Conservation (phyloP, 1,140 invertebrate genomes). For the Proctacanthus coquilletti region DNA sequence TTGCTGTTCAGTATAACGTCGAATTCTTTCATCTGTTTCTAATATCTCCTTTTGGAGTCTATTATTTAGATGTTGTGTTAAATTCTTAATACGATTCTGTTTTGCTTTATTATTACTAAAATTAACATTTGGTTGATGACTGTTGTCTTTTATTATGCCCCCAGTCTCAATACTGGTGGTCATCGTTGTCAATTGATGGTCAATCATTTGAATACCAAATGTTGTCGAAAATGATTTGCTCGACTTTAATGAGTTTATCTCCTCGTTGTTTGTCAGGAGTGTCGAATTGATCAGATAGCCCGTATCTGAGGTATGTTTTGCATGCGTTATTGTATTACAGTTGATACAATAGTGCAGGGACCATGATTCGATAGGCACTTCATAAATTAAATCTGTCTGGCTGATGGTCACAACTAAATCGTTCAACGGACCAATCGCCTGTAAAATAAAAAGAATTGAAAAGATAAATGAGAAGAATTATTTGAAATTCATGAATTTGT, state of each 20-base stretch:
- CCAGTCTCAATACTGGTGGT: not conserved
- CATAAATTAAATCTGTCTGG: slow-evolving; percentile 14
- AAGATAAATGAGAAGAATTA: not conserved
- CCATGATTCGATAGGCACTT: slow-evolving; percentile 15
- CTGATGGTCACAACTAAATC: slow-evolving; percentile 17
- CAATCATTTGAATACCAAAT: slow-evolving; percentile 19
- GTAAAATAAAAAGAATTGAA: slow-evolving; percentile 6
- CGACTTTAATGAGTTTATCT: slow-evolving; percentile 11
- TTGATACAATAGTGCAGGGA: slow-evolving; percentile 19
- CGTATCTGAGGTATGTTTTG: slow-evolving; percentile 13
- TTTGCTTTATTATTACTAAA: too few relatives aligned
- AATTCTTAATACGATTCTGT: slow-evolving; percentile 12
- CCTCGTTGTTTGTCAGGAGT: slow-evolving; percentile 18
- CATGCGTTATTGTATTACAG: slow-evolving; percentile 19
- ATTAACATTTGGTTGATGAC: too few relatives aligned
- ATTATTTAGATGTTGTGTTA: slow-evolving; percentile 14
- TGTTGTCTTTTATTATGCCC: not conserved
- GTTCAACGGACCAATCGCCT: slow-evolving; percentile 21
- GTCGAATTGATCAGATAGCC: slow-evolving; percentile 18
- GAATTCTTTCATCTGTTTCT: slow-evolving; percentile 18
- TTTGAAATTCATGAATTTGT: not conserved
- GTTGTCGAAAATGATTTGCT: slow-evolving; percentile 20
- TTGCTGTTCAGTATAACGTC: slow-evolving; percentile 17
- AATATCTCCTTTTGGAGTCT: slow-evolving; percentile 20
- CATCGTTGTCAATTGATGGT: slow-evolving; percentile 6